These are phyloP conservation scores for Ptychoptera albimana DNA, from an alignment of 2,888 invertebrate species.

Conservation along the genomic window DNA sequence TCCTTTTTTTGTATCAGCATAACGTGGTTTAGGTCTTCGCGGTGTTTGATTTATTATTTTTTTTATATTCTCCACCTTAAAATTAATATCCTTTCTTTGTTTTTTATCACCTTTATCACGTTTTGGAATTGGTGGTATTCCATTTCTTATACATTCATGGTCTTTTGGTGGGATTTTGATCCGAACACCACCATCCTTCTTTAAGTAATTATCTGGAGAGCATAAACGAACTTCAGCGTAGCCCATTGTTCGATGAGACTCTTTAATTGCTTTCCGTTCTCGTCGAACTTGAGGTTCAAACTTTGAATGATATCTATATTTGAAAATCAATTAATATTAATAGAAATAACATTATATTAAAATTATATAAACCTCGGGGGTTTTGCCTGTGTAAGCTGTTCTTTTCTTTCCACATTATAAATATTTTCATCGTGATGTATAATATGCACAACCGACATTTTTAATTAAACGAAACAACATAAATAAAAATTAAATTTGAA, in stretches of 20 bases:
- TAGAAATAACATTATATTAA: background rate
- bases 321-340: background rate
- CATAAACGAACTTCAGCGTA: slow-evolving; percentile 43
- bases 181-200: slow-evolving; percentile 37
- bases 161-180: slow-evolving; percentile 31
- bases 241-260: slow-evolving; percentile 46
- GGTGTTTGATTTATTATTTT: slow-evolving; percentile 37
- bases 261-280: slow-evolving; percentile 32
- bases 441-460: slow-evolving; percentile 49
- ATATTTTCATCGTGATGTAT: slow-evolving; percentile 51
- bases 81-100: slow-evolving; percentile 32
- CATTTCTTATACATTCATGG: slow-evolving; percentile 18
- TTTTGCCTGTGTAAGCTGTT: slow-evolving; percentile 33
- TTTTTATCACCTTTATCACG: slow-evolving; percentile 12
- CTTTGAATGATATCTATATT: slow-evolving; percentile 35
- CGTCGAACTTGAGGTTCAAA: slow-evolving; percentile 27
- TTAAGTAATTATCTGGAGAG: slow-evolving; percentile 43
- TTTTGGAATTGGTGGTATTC: slow-evolving; percentile 16
- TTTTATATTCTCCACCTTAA: slow-evolving; percentile 42
- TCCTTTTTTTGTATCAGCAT: slow-evolving; percentile 47
- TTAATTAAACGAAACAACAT: background rate
- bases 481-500: background rate
- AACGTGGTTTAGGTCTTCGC: slow-evolving; percentile 36
- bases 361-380: slow-evolving; percentile 31
- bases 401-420: slow-evolving; percentile 38